Conservation (phyloP, 2,113 vertebrate species). For the Gallinago paraguaiae region DNA sequence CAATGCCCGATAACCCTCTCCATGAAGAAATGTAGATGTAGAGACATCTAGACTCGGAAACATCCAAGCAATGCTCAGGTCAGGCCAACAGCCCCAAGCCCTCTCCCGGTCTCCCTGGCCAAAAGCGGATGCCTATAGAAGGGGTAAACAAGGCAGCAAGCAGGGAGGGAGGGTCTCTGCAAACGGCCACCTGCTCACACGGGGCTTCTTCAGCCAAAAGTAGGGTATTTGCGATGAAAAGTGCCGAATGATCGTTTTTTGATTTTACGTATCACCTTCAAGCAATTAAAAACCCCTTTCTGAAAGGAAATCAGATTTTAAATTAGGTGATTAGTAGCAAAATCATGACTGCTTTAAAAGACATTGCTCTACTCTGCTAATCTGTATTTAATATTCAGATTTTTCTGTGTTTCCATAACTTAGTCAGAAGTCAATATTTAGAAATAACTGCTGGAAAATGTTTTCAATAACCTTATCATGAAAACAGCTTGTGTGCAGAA, state of each 20-base stretch:
- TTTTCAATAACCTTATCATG: slow-evolving; percentile 67
- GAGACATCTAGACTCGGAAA: neutral
- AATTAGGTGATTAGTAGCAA: neutral
- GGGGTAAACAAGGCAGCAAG: neutral
- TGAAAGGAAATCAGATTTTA: neutral
- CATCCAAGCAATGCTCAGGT: neutral
- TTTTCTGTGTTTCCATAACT: neutral
- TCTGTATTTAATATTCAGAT: neutral
- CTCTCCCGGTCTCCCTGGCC: neutral
- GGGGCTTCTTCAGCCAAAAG: neutral
- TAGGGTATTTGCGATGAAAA: neutral
- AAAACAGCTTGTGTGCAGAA: slow-evolving; percentile 62
- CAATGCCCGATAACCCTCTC: too few species aligned
- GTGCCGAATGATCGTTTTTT: neutral
- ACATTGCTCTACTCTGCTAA: neutral
- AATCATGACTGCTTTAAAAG: neutral
- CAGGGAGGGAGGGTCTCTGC: neutral
- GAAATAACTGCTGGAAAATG: slow-evolving; percentile 62
- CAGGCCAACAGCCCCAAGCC: neutral
- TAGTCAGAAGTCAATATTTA: slow-evolving; percentile 44
- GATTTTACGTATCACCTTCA: neutral
- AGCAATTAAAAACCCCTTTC: neutral
- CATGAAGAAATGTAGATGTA: neutral
- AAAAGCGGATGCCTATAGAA: neutral
- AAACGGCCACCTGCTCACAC: rapidly evolving